These are phyloP conservation scores for Chouioia cunea DNA, from an alignment of 2,888 invertebrate genomes.

Conservation along the genomic window DNA sequence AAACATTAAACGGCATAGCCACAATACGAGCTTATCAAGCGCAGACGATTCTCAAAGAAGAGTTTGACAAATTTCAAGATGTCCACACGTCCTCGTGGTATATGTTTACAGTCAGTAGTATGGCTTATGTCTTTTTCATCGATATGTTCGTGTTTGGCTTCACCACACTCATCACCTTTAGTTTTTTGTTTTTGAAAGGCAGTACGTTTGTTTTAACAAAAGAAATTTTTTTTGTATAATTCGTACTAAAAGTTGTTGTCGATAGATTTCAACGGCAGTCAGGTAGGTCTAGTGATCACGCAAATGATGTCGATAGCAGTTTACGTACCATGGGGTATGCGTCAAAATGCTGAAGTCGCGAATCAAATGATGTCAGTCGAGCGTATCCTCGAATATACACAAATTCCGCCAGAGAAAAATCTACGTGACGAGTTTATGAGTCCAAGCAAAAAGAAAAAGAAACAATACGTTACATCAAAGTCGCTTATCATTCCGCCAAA, in stretches of 20 bases:
- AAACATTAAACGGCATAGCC: constrained; percentile 80
- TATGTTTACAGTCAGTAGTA: constrained; percentile 68
- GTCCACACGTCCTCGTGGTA: constrained; percentile 68
- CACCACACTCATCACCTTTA: constrained; percentile 76
- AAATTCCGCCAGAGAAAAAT: constrained; percentile 73
- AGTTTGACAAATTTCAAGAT: constrained; percentile 75
- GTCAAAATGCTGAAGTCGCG: constrained; percentile 85
- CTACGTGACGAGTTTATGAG: constrained; percentile 37
- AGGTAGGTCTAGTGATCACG: constrained; percentile 68
- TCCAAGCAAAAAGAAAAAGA: too few species aligned
- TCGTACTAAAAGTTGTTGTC: too few species aligned
- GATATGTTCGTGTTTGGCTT: constrained; percentile 77
- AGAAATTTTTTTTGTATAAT: too few species aligned
- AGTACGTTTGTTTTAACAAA: constrained; percentile 50
- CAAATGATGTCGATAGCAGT: constrained; percentile 67
- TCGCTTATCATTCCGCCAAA: too few species aligned
- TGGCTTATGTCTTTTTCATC: constrained; percentile 70
- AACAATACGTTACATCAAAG: too few species aligned
- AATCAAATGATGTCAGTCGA: constrained; percentile 87
- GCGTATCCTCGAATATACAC: constrained; percentile 84
- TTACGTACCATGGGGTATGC: constrained; percentile 82
- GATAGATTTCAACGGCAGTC: constrained; percentile 59
- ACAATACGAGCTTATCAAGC: constrained; percentile 81
- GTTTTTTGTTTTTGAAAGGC: constrained; percentile 70
- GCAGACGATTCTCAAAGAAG: constrained; percentile 74